These are phyloP conservation scores for Psilopogon haemacephalus DNA, from an alignment of 2,113 vertebrate species.

Conservation along the genomic window DNA sequence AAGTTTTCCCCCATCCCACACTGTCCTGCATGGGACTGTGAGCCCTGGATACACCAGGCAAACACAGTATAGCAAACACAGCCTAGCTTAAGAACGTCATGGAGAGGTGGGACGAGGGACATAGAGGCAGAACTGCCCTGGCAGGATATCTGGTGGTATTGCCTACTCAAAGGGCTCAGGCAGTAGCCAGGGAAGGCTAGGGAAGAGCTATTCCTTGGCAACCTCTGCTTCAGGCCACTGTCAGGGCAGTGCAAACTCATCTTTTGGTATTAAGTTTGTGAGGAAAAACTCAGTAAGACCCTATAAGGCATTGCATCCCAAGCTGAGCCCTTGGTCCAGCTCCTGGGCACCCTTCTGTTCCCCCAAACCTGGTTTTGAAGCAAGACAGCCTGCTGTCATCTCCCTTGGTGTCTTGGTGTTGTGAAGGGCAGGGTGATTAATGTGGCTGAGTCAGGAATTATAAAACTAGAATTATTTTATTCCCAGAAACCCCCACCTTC, in stretches of 20 bases:
- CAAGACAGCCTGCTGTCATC: neutral
- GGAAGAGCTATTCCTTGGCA: neutral
- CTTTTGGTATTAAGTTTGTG: neutral
- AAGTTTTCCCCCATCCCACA: neutral
- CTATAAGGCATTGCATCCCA: neutral
- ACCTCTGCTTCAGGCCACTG: neutral
- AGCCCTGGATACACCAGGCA: neutral
- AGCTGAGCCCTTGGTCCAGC: neutral
- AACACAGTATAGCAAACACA: neutral
- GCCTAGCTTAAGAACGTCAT: neutral
- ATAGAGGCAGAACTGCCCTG: neutral
- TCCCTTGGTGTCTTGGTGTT: neutral
- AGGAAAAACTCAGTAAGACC: neutral
- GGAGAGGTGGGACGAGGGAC: neutral
- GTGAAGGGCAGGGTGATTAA: no score
- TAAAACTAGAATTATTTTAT: no score
- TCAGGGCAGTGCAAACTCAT: neutral
- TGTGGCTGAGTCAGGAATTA: no score
- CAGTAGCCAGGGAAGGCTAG: fast-evolving
- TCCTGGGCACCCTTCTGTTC: neutral
- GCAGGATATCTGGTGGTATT: neutral
- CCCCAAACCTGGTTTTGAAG: neutral
- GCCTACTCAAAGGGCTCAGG: fast-evolving
- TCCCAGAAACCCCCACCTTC: no score
- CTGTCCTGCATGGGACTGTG: neutral